Conservation (phyloP, 1,140 invertebrate genomes). For the Laodelphax striatellus region DNA sequence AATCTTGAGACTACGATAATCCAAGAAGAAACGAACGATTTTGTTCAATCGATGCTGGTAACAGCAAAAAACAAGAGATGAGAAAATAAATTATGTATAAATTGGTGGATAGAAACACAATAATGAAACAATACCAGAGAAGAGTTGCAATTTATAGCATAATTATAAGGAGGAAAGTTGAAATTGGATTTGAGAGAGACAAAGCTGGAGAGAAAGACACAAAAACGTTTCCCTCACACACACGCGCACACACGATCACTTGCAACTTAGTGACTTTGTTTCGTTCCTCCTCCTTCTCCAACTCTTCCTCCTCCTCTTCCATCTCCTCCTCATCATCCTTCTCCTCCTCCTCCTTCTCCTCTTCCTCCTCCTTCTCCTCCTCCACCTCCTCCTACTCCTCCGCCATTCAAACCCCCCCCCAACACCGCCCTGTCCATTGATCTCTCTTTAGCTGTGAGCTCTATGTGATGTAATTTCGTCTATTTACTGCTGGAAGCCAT, state of each 20-base stretch:
- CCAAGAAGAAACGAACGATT: too few relatives aligned
- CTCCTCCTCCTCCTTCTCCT: too few relatives aligned
- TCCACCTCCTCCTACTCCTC: too few relatives aligned
- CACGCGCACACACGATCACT: not conserved
- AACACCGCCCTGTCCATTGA: not conserved
- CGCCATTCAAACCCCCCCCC: not conserved
- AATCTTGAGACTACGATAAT: too few relatives aligned
- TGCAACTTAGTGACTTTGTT: not conserved
- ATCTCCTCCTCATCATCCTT: too few relatives aligned
- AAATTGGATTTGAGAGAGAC: not conserved
- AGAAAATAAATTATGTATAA: too few relatives aligned
- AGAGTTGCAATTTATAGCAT: not conserved
- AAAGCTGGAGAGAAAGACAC: not conserved
- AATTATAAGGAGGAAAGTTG: not conserved
- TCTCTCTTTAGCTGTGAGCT: constrained; percentile 4
- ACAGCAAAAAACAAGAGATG: too few relatives aligned
- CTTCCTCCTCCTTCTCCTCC: too few relatives aligned
- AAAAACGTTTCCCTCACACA: not conserved
- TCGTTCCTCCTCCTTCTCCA: not conserved
- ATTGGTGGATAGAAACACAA: too few relatives aligned
- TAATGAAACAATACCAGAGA: not conserved
- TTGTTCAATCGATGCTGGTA: too few relatives aligned
- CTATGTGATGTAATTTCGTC: not conserved
- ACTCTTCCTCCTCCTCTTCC: too few relatives aligned
- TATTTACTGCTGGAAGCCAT: constrained; percentile 3